Conservation (phyloP, 2,113 vertebrate species). For the Calypte anna region DNA sequence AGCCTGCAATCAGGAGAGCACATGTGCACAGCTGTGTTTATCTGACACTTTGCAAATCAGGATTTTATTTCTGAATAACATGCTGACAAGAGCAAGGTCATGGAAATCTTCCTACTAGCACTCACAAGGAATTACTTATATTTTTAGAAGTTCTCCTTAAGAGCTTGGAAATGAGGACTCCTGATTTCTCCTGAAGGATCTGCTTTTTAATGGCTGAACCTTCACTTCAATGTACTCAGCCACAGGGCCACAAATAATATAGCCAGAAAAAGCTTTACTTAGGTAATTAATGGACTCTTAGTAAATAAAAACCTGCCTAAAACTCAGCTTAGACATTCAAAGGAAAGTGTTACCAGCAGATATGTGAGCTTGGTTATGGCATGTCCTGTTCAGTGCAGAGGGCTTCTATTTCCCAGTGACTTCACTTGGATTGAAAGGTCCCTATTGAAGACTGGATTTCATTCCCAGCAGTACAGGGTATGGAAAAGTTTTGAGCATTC, state of each 20-base stretch:
- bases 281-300: background rate
- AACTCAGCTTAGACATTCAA: background rate
- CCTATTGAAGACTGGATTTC: background rate
- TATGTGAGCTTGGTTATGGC: background rate
- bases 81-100: slow-evolving; percentile 39
- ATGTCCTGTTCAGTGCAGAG: background rate
- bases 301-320: background rate
- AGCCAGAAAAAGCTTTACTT: background rate
- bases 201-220: background rate
- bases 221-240: background rate
- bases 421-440: background rate
- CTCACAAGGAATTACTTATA: background rate
- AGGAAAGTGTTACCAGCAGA: background rate
- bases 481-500: background rate
- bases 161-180: background rate
- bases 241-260: background rate
- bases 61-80: slow-evolving; percentile 42
- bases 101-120: background rate
- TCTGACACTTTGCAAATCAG: slow-evolving; percentile 19
- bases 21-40: slow-evolving; percentile 63
- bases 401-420: background rate
- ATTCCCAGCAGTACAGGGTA: background rate
- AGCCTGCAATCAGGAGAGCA: slow-evolving; percentile 12
- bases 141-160: slow-evolving; percentile 6
- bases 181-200: background rate